phyloP scores from a whole-genome alignment of 2,797 vertebrate genomes.

The Cichlasoma orientale region DNA sequence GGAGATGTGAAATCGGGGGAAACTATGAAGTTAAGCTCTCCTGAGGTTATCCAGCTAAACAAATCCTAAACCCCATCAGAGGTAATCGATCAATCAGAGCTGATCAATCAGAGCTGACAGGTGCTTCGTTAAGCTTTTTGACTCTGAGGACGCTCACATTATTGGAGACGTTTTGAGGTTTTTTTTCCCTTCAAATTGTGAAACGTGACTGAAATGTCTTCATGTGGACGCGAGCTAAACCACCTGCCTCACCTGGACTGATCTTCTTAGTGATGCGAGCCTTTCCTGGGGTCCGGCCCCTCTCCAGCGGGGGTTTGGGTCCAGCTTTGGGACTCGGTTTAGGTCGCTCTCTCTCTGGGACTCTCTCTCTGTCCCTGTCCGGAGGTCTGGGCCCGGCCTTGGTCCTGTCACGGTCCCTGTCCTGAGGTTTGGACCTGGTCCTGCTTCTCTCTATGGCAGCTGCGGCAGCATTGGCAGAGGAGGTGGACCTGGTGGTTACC shows the following conservation, averaged over 20 bases:
- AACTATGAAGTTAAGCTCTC: no score
- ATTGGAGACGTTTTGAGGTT: no score
- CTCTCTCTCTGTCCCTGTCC: slow-evolving; percentile 38
- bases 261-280: slow-evolving; percentile 83
- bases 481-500: slow-evolving; percentile 66
- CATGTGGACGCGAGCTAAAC: no score
- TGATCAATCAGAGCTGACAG: no score
- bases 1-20: no score
- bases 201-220: no score
- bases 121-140: no score
- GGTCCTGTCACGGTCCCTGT: slow-evolving; percentile 76
- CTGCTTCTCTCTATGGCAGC: slow-evolving; percentile 41
- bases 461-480: slow-evolving; percentile 16
- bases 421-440: slow-evolving; percentile 47
- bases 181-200: no score
- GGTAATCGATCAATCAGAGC: no score
- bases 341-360: slow-evolving; percentile 80
- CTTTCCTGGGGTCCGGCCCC: slow-evolving; percentile 81
- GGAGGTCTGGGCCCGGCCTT: slow-evolving; percentile 73
- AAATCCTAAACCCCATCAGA: no score
- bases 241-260: slow-evolving; percentile 69
- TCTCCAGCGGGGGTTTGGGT: slow-evolving; percentile 75
- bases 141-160: background rate
- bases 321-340: slow-evolving; percentile 78
- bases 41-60: no score